Conservation (phyloP, 2,797 vertebrate genomes). For the Xerus rutilus region DNA sequence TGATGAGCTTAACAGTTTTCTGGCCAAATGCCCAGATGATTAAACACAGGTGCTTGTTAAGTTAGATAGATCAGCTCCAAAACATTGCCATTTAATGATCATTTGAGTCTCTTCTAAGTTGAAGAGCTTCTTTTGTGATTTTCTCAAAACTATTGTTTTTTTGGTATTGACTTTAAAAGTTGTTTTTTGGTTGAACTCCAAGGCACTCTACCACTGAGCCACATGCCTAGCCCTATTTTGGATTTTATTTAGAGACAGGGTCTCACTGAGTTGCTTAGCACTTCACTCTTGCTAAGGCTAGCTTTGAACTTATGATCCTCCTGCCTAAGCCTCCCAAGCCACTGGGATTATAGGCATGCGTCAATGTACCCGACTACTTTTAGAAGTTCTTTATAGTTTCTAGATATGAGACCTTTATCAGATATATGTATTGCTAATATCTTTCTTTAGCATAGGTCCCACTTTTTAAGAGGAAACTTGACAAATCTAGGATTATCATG, state of each 20-base stretch:
- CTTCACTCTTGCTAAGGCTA: too few relatives aligned
- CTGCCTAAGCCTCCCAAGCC: too few relatives aligned
- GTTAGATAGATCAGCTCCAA: background rate
- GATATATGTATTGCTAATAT: background rate
- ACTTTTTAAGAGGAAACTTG: background rate
- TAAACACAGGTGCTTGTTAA: background rate
- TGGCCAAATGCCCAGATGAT: background rate
- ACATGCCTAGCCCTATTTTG: too few relatives aligned
- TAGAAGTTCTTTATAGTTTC: background rate
- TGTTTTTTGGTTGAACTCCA: background rate
- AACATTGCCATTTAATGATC: background rate
- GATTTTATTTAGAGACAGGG: too few relatives aligned
- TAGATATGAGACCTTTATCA: background rate
- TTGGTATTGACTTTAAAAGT: background rate
- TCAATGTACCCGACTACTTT: background rate
- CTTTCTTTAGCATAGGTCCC: background rate
- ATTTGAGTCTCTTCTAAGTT: background rate
- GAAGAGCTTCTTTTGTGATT: background rate
- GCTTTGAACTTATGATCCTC: too few relatives aligned
- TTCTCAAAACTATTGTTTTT: background rate
- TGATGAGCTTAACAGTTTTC: background rate
- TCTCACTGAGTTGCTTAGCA: too few relatives aligned
- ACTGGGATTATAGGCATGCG: too few relatives aligned
- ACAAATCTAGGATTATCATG: background rate
- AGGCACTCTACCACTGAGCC: too few relatives aligned